These are phyloP conservation scores for Paralinhomoeus sp. DNA, from an alignment of 2,888 invertebrate species.

Conservation along the genomic window DNA sequence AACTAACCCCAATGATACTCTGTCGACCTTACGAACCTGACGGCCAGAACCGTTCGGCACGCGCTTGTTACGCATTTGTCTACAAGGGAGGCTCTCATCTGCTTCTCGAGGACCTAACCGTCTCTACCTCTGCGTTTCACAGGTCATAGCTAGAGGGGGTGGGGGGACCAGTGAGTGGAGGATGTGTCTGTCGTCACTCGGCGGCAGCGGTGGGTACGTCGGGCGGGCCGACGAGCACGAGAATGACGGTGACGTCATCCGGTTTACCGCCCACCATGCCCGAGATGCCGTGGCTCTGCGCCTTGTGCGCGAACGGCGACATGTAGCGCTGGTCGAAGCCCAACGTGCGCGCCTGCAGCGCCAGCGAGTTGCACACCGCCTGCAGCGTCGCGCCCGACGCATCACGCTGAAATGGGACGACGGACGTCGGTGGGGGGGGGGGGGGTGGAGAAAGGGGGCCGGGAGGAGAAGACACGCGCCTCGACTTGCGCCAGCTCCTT, in stretches of 20 bases:
- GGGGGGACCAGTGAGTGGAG: too few species aligned
- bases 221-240: conserved; percentile 80
- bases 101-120: too few species aligned
- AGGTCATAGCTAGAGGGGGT: too few species aligned
- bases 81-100: too few species aligned
- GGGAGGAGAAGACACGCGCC: conserved; percentile 11
- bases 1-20: too few species aligned
- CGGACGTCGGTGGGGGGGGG: neutral
- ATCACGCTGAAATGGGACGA: conserved; percentile 14
- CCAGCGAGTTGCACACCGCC: conserved; percentile 74
- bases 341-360: conserved; percentile 74
- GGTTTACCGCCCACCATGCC: conserved; percentile 74
- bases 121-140: too few species aligned
- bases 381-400: conserved; percentile 38
- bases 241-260: conserved; percentile 88
- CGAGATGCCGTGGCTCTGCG: conserved; percentile 71
- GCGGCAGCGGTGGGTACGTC: too few species aligned
- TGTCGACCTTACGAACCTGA: too few species aligned
- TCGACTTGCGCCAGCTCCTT: conserved; percentile 48
- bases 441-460: neutral
- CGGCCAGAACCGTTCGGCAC: too few species aligned
- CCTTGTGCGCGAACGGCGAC: conserved; percentile 82
- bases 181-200: too few species aligned
- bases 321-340: conserved; percentile 81
- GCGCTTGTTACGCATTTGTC: too few species aligned